Evolutionary conservation across 2,797 vertebrate species (phyloP), one percentile per base, ranked within the genome.

Genomic region (Champsocephalus esox): DNA sequence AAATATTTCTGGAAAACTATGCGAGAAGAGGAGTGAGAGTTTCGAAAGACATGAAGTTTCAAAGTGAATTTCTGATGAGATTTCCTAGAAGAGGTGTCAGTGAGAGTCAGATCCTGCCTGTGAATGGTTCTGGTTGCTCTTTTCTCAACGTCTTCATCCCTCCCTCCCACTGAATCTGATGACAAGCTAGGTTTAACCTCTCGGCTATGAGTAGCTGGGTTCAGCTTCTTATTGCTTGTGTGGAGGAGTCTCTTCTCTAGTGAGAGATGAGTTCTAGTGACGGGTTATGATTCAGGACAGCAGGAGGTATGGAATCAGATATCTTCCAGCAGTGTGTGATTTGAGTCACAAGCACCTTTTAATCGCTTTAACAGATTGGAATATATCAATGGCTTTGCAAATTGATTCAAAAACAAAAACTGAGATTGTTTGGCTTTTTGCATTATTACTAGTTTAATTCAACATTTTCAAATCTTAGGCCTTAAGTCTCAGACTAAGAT

Each of bases 131-230:
- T 72, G 73, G 48, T 73, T 88, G 73, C 83, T 89, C 81, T 89
- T 84, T 86, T 69, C 87, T 82, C 80, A 83, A 81, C 11, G 6
- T 85, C 79, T 88, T 68, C 84, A 86, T 86, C 62, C 62, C 56
- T 91, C 79, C 85, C 89, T 91, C 83, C 80, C 81, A 77, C 85
- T 87, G 84, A 93, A 91, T 94, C 91, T 81, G 89, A 93, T 93
- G 92, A 93, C 91, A 91, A 92, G 89, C 87, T 89, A 79, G 83
- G 83, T 92, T 92, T 92, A 92, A 93, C 89, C 89, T 92, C 62
- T 54, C 81, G 71, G 82, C 85, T 85, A 76, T 86, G 88, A 93
- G 88, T 80, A 80, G 79, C 82, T 60, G 73, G 64, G 83, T 81
- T 85, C 83, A 88, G 85, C 79, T 78, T 85, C 87, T 82, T 85